These are phyloP conservation scores for Litocranius walleri DNA, from an alignment of 2,113 vertebrate species.

Conservation along the genomic window DNA sequence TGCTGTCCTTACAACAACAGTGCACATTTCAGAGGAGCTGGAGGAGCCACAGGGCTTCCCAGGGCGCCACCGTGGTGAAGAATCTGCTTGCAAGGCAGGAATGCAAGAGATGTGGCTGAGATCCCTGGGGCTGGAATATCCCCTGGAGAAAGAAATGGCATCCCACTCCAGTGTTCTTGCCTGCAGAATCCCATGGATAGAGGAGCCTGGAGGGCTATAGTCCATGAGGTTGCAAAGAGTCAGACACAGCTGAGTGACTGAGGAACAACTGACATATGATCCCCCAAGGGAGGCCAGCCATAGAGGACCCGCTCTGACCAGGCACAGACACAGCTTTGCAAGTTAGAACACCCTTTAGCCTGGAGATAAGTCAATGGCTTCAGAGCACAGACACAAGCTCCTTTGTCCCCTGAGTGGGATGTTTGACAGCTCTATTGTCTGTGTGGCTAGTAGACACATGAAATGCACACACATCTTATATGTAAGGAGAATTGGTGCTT, in stretches of 20 bases:
- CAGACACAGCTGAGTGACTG: neutral
- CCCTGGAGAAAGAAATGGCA: no score
- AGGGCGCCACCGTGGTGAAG: neutral
- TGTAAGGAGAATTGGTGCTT: neutral
- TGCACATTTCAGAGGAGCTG: neutral
- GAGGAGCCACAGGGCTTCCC: neutral
- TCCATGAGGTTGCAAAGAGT: neutral
- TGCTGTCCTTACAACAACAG: no score
- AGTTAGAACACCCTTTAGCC: neutral
- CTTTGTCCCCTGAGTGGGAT: rapidly evolving
- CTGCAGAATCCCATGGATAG: neutral
- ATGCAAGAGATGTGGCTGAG: neutral
- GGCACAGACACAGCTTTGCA: neutral
- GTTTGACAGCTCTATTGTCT: rapidly evolving
- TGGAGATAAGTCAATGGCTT: neutral
- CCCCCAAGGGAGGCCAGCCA: neutral
- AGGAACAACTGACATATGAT: neutral
- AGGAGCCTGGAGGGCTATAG: neutral
- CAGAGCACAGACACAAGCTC: neutral
- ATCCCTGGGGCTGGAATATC: neutral
- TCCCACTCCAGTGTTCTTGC: no score
- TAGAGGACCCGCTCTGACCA: rapidly evolving
- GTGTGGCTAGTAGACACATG: rapidly evolving
- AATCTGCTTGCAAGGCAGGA: neutral
- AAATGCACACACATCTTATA: neutral